Conservation (phyloP, 2,113 vertebrate genomes). For the Pteropus alecto region DNA sequence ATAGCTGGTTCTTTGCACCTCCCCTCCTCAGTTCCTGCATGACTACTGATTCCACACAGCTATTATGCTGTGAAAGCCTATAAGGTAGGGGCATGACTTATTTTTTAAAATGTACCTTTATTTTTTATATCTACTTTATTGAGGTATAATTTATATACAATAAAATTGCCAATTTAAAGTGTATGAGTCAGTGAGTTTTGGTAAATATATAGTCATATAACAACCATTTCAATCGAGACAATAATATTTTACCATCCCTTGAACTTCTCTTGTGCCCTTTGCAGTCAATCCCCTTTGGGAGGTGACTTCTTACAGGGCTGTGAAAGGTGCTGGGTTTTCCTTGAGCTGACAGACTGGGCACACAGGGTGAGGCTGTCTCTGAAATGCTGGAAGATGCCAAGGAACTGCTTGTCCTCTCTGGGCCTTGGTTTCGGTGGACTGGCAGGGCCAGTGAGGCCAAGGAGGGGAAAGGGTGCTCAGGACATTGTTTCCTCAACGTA, state of each 20-base stretch:
- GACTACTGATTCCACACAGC: neutral
- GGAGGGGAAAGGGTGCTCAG: neutral
- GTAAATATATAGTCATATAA: neutral
- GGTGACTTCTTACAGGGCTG: neutral
- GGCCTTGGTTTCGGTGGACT: neutral
- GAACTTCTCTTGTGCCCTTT: neutral
- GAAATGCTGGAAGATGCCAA: neutral
- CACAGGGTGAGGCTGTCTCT: neutral
- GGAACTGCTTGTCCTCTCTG: neutral
- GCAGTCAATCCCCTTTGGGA: neutral
- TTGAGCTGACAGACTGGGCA: neutral
- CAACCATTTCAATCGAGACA: neutral
- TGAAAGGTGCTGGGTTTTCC: neutral
- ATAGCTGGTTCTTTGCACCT: neutral
- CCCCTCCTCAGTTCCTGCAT: neutral
- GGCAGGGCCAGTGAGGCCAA: neutral
- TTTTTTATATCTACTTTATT: conserved; percentile 17
- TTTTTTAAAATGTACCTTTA: neutral
- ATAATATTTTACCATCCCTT: neutral
- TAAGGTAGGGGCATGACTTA: neutral
- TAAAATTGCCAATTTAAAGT: conserved; percentile 25
- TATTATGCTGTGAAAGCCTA: neutral
- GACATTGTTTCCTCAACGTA: neutral
- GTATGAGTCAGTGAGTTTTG: neutral
- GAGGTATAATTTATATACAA: neutral